phyloP scores from a whole-genome alignment of 2,113 vertebrate species.

The Laticauda laticaudata region DNA sequence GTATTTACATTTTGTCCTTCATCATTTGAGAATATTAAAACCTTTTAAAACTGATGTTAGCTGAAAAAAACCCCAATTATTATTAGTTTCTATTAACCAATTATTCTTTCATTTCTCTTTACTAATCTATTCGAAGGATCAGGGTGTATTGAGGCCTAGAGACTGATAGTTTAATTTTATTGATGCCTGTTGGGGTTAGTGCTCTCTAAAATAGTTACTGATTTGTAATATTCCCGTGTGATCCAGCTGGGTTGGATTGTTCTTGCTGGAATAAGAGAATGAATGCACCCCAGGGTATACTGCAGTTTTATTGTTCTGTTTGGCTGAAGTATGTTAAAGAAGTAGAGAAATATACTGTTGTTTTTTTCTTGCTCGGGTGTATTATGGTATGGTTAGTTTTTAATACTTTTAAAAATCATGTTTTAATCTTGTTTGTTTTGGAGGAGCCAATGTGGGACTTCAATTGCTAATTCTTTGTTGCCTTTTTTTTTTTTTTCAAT shows the following conservation, averaged over 20 bases:
- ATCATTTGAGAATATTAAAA: slow-evolving; percentile 20
- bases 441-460: background rate
- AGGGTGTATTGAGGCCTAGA: slow-evolving; percentile 23
- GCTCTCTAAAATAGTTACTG: slow-evolving; percentile 24
- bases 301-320: slow-evolving; percentile 37
- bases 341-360: background rate
- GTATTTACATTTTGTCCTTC: background rate
- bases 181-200: slow-evolving; percentile 31
- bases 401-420: background rate
- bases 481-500: background rate
- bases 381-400: slow-evolving; percentile 11
- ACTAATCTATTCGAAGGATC: slow-evolving; percentile 61
- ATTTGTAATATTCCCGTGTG: slow-evolving; percentile 28
- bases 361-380: background rate
- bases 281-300: slow-evolving; percentile 35
- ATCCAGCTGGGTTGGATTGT: slow-evolving; percentile 37
- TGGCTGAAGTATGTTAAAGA: background rate
- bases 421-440: background rate
- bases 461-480: slow-evolving; percentile 20
- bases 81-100: slow-evolving; percentile 40
- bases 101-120: slow-evolving; percentile 36
- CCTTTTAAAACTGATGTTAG: background rate
- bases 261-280: slow-evolving; percentile 44
- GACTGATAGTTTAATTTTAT: slow-evolving; percentile 60
- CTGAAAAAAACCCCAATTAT: background rate